Conservation (phyloP, 2,888 invertebrate species). For the Brachylomia viminalis region DNA sequence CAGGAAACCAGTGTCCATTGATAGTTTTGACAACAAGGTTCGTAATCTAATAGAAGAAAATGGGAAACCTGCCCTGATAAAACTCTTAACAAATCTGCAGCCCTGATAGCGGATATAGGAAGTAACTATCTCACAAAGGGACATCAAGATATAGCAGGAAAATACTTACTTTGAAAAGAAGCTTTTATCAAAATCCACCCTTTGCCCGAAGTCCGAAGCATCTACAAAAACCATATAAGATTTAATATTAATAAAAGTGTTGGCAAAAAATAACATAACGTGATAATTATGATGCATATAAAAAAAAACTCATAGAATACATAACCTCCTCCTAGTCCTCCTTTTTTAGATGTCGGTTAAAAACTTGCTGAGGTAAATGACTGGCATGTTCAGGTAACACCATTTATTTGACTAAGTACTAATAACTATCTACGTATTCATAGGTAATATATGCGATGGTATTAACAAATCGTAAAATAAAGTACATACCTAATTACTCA, state of each 20-base stretch:
- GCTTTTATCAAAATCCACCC: slow-evolving; percentile 40
- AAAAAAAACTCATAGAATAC: too few species aligned
- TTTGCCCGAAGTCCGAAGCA: slow-evolving; percentile 11
- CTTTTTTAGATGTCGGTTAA: neutral
- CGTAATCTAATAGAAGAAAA: neutral
- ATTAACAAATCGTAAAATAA: slow-evolving; percentile 36
- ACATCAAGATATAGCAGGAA: slow-evolving; percentile 55
- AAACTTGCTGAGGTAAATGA: neutral
- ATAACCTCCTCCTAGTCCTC: neutral
- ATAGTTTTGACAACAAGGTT: slow-evolving; percentile 10
- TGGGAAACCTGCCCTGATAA: neutral
- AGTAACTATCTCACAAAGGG: slow-evolving; percentile 42
- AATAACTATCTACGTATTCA: neutral
- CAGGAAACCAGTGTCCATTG: neutral
- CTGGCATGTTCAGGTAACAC: neutral
- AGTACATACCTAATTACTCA: neutral
- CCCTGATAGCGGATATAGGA: neutral
- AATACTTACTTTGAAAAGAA: slow-evolving; percentile 43
- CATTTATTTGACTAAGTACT: neutral
- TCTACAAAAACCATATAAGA: neutral
- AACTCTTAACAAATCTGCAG: slow-evolving; percentile 16
- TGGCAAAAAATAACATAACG: neutral
- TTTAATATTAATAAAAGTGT: neutral
- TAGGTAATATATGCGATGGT: neutral
- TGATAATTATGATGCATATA: neutral